Evolutionary conservation across 2,888 invertebrate species (phyloP).

Genomic region (Drosophila barbarae): DNA sequence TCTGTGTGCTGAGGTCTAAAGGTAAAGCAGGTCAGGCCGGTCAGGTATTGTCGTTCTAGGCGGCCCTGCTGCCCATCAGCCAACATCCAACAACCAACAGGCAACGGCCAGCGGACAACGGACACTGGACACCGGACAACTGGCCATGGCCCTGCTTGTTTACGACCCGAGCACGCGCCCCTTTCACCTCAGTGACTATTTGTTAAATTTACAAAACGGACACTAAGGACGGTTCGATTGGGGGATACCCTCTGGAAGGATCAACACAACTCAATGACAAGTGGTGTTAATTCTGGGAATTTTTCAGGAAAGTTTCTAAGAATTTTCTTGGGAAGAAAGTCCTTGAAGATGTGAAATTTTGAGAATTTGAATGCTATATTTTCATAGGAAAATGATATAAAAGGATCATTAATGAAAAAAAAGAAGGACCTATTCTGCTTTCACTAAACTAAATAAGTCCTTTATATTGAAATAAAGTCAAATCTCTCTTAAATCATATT

Average conservation of each 20-base stretch:
- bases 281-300: conserved; percentile 42
- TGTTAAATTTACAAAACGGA: conserved; percentile 73
- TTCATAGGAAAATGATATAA: too few species aligned
- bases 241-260: conserved; percentile 36
- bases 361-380: too few species aligned
- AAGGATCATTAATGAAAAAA: too few species aligned
- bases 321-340: not conserved
- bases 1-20: conserved; percentile 47
- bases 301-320: not conserved
- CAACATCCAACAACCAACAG: conserved; percentile 7
- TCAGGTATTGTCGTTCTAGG: conserved; percentile 68
- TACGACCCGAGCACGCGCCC: conserved; percentile 67
- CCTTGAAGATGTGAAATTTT: too few species aligned
- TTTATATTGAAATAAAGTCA: too few species aligned
- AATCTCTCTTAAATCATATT: too few species aligned
- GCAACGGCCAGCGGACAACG: not conserved
- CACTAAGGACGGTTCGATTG: conserved; percentile 40
- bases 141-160: conserved; percentile 57
- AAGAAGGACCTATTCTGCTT: too few species aligned
- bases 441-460: too few species aligned
- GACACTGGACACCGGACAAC: conserved; percentile 11
- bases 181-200: conserved; percentile 67
- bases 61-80: conserved; percentile 23
- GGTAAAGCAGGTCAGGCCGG: conserved; percentile 68
- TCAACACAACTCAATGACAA: conserved; percentile 2